Base-by-base conservation (phyloP, 1,140 invertebrate species). In the Ceratitis capitata region DNA sequence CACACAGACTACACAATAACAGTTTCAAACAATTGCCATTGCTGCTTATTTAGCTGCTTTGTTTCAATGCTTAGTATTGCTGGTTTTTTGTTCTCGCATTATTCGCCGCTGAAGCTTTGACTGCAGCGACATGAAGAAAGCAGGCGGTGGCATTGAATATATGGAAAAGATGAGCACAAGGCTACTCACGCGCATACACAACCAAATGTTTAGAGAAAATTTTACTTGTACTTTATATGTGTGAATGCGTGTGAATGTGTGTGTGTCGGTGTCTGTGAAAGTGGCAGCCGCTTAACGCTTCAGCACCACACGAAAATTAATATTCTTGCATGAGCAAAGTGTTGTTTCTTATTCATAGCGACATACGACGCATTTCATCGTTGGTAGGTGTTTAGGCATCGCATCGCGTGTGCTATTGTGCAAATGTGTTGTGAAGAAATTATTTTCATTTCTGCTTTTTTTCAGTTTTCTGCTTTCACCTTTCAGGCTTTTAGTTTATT, bases 281-380 rank as follows among this genome's bases (percentile, higher is more conserved):
- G 61, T 69, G 61, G 61, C 61, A 69, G 61, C 61, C 61, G 32
- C 29, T 69, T 69, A 69, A 69, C 32, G 61, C 61, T 69, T 69
- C 61, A 69, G 61, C 61, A 69, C 32, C 14, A 4, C 16, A 69
- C 29, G 61, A 69, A 69, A 69, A 69, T 69, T 69, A 69, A 69
- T 69, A 35, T 69, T 69, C 61, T 32, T 39, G 32, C 35, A 39
- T 4, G 61, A 69, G 61, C 29, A 32, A n/a, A n/a, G 14, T 69
- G 32, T 3, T 35, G 35, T 69, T 39, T 69, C 35, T 69, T 69
- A 69, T 69, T 35, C 61, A 32, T 35, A 69, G 61, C 29, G 61
- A 39, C 61, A 69, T 16, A 29, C 29, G 61, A 19, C 0, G 35
- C 61, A n/a, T 47, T 47, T 47, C 12, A 6, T 47, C 45, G 45